phyloP scores from a whole-genome alignment of 2,797 vertebrate genomes.

The Argyrosomus regius region DNA sequence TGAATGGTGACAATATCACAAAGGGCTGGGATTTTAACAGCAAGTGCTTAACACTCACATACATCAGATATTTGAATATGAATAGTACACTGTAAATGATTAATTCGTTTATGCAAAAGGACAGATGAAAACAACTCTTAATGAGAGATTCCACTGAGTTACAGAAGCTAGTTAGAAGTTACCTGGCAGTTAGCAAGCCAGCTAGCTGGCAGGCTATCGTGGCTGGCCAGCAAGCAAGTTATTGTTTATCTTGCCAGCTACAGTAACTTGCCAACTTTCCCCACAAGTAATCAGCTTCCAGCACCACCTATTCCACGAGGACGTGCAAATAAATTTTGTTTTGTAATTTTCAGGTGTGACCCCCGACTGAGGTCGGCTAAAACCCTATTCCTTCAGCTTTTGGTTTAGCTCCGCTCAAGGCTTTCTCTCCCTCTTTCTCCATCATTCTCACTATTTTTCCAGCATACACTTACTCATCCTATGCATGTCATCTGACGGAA shows the following conservation, averaged over 20 bases:
- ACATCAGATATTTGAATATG: background rate
- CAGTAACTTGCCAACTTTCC: slow-evolving; percentile 8
- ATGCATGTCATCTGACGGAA: slow-evolving; percentile 24
- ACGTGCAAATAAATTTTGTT: background rate
- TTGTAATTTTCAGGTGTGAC: background rate
- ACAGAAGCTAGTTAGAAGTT: slow-evolving; percentile 16
- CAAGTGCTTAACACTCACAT: background rate
- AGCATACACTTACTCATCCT: slow-evolving; percentile 18
- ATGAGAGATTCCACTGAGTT: background rate
- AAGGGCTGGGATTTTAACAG: background rate
- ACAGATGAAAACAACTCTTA: background rate
- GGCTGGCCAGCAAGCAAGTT: slow-evolving; percentile 1
- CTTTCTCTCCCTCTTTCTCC: slow-evolving; percentile 7
- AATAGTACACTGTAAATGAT: background rate
- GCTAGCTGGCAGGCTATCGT: background rate
- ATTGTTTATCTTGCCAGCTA: background rate
- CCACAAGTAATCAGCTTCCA: slow-evolving; percentile 12
- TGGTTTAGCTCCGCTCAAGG: background rate
- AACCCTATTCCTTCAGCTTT: background rate
- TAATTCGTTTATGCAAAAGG: background rate
- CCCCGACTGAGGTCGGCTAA: background rate
- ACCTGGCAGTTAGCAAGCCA: background rate
- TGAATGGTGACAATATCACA: background rate
- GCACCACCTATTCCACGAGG: background rate
- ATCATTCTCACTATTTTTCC: slow-evolving; percentile 18